Conservation (phyloP, 2,113 vertebrate genomes). For the Apodemus sylvaticus region DNA sequence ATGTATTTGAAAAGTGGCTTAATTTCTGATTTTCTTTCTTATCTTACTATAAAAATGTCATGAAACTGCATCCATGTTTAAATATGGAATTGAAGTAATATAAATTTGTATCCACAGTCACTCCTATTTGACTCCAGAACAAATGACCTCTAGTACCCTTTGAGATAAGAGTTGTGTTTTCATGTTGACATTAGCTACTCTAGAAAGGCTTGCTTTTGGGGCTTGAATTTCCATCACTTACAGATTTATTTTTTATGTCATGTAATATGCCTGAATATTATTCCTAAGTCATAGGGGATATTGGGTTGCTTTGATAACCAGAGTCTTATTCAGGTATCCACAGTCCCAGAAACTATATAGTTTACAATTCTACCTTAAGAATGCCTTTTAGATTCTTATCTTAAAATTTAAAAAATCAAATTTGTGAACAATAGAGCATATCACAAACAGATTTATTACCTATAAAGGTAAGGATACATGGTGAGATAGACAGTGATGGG, state of each 20-base stretch:
- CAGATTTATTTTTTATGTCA: background rate
- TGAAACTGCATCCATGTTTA: background rate
- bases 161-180: background rate
- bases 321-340: background rate
- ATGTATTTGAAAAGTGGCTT: background rate
- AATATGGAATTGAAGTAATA: background rate
- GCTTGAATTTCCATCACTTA: background rate
- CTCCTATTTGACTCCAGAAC: background rate
- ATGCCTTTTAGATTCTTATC: background rate
- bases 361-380: too few relatives aligned
- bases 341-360: background rate
- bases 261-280: background rate
- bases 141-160: background rate
- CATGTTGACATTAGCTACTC: background rate
- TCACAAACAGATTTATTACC: background rate
- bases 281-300: background rate
- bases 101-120: background rate
- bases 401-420: background rate
- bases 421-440: background rate
- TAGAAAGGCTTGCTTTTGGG: background rate
- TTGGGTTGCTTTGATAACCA: background rate
- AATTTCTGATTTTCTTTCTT: background rate
- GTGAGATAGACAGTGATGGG: background rate
- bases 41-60: background rate
- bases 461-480: too few relatives aligned